Percentiles rank a stretch among this genome's conserved stretches.
Evolutionary conservation across 2,888 invertebrate species (phyloP).

Genomic region (Synergus gifuensis): DNA sequence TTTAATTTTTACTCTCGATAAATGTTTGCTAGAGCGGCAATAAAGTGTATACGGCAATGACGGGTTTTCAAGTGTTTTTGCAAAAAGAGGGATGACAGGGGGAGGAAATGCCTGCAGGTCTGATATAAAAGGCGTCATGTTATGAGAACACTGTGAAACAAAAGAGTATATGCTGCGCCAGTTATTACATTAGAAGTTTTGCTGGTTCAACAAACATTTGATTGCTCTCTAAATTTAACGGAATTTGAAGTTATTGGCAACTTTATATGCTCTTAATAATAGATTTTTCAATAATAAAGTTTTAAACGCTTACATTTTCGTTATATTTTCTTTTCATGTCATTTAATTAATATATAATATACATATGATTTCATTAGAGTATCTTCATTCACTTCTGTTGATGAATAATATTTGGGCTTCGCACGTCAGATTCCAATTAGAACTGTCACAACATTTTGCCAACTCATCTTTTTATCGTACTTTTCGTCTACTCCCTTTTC

Average conservation of each 20-base stretch:
- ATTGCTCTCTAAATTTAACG: not conserved
- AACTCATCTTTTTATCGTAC: not conserved
- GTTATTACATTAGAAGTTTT: not conserved
- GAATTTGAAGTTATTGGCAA: too few relatives aligned
- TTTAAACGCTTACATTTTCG: too few relatives aligned
- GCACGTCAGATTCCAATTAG: not conserved
- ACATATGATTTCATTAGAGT: not conserved
- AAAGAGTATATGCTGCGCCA: not conserved
- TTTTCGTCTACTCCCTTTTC: not conserved
- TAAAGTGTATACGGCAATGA: conserved; percentile 20
- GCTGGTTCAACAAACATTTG: not conserved
- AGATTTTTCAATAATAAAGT: too few relatives aligned
- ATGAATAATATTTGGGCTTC: not conserved
- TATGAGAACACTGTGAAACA: not conserved
- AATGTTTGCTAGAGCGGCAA: conserved; percentile 22
- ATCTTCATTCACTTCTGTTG: not conserved
- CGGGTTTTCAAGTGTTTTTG: conserved; percentile 25
- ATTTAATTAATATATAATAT: too few relatives aligned
- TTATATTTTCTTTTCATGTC: too few relatives aligned
- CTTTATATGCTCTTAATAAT: too few relatives aligned
- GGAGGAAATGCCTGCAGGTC: not conserved
- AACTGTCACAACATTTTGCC: not conserved
- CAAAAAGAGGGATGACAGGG: not conserved
- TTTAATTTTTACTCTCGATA: conserved; percentile 16
- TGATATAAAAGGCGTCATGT: conserved; percentile 3